Base-by-base conservation (phyloP, 2,888 invertebrate genomes). In the Drosophila lacicola region DNA sequence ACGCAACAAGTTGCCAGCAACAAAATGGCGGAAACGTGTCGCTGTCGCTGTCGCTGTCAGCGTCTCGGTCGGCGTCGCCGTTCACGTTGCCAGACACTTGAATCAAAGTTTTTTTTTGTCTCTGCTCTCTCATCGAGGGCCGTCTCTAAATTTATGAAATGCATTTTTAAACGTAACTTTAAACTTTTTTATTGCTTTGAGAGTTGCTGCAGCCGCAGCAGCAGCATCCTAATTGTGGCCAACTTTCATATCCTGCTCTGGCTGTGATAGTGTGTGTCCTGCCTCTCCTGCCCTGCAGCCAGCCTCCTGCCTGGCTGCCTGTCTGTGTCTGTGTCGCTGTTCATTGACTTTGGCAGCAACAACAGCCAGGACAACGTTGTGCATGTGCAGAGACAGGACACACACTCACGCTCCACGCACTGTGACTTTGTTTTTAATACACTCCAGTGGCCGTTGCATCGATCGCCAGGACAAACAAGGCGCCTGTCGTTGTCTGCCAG, bases 351-450 rank as follows among this genome's bases (percentile, higher is more conserved):
- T 88, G 85, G 81, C 82, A 83, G 71, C 79, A 68, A 63, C 73
- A 73, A 69, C 63, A 47, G 64, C 49, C 34, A 63, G 56, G 36
- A 72, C 61, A 73, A 53, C 77, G 58, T 60, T 60, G 65, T 39
- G 53, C 34, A 62, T 66, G 54, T 70, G 49, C 58, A 55, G 19
- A 54, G 34, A 44, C 72, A 80, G 71, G 63, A 74, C 76, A 75
- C 58, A 17, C 17, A 17, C 17, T 17, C 66, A 66, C 68, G 70
- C 57, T 78, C 49, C 55, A 78, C 68, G 70, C 77, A 77, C 64
- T 81, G 80, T 80, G 81, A 85, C 88, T 85, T 85, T 85, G 85
- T 86, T 86, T 86, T 88, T 88, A 86, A 86, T 86, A 86, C 88
- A 86, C 85, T 85, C 83, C 70, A 80, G 75, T 84, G 77, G 73